Evolutionary conservation across 2,888 invertebrate species (phyloP).

Genomic region (Epistrophella euchroma): DNA sequence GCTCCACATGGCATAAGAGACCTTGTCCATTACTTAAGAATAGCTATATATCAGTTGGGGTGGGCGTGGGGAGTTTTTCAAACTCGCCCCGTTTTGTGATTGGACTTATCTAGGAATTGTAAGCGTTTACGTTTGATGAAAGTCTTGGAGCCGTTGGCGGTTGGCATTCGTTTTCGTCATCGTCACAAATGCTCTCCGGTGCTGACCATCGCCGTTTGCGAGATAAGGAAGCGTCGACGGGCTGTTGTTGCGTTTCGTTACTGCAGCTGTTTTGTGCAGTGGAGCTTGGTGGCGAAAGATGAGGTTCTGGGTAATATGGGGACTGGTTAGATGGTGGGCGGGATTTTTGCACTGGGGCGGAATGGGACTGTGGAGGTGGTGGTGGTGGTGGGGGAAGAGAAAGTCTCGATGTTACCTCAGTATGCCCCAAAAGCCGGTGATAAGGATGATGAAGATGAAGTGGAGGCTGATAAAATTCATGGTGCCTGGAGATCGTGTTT

Average conservation of each 20-base stretch:
- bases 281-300: constrained; percentile 57
- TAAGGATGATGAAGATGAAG: constrained; percentile 68
- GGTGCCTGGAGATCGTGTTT: constrained; percentile 71
- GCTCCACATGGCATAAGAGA: constrained; percentile 74
- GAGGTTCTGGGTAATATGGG: constrained; percentile 72
- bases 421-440: constrained; percentile 57
- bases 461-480: constrained; percentile 73
- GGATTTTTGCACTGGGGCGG: constrained; percentile 70
- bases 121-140: constrained; percentile 61
- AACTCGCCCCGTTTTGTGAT: constrained; percentile 37
- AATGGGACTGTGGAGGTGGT: constrained; percentile 73
- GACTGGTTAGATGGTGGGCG: constrained; percentile 74
- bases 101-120: constrained; percentile 62
- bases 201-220: constrained; percentile 84
- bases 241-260: constrained; percentile 71
- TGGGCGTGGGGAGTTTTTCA: background rate
- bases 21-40: constrained; percentile 60
- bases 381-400: constrained; percentile 64
- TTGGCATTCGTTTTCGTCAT: constrained; percentile 77
- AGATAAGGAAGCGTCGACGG: constrained; percentile 78
- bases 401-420: constrained; percentile 48
- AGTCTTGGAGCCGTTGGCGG: constrained; percentile 65
- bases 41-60: constrained; percentile 32
- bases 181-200: constrained; percentile 84
- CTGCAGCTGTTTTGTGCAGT: constrained; percentile 63